A percentile compares a stretch with the other conserved stretches of the same genome.
Conservation (phyloP, 2,113 vertebrate species). For the Indri indri region DNA sequence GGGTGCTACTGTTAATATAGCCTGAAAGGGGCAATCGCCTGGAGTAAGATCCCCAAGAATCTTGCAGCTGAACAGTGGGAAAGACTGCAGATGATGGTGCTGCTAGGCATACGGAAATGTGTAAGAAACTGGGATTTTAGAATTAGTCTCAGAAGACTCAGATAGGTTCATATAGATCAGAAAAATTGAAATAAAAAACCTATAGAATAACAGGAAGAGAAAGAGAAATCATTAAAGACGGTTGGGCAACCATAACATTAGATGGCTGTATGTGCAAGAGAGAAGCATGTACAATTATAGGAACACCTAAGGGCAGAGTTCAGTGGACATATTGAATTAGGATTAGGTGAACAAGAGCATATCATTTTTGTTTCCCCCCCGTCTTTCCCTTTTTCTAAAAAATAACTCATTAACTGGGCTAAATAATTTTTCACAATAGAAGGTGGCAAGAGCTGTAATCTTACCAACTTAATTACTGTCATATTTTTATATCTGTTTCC, state of each 20-base stretch:
- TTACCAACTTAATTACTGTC: neutral
- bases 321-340: neutral
- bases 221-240: neutral
- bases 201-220: neutral
- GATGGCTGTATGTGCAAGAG: neutral
- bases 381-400: neutral
- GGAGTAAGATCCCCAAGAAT: neutral
- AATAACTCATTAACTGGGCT: neutral
- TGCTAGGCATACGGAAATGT: neutral
- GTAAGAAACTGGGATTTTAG: neutral
- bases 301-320: neutral
- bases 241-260: neutral
- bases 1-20: neutral
- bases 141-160: neutral
- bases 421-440: neutral
- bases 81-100: neutral
- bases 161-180: neutral
- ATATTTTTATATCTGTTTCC: constrained; percentile 7
- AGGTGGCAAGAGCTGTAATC: neutral
- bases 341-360: neutral
- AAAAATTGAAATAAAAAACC: neutral
- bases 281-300: neutral
- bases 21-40: neutral
- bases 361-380: neutral
- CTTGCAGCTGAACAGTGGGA: neutral